A percentile compares a stretch with the other conserved stretches of the same genome.
These are phyloP conservation scores for Melanerpes formicivorus DNA, from an alignment of 2,113 vertebrate species.

Conservation along the genomic window DNA sequence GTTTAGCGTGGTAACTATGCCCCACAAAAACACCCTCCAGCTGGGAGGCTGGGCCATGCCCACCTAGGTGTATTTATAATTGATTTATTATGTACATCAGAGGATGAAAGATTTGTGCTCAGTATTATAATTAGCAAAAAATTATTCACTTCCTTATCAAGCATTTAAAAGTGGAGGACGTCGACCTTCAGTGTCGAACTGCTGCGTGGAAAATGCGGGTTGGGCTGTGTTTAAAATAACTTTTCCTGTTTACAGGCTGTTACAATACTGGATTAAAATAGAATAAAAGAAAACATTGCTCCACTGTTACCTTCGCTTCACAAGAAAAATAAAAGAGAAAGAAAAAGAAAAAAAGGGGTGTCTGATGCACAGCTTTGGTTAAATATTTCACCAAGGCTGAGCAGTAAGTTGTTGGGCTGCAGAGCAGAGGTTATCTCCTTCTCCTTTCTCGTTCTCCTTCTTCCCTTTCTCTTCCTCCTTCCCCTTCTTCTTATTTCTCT, in stretches of 20 bases:
- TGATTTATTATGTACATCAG: accelerated
- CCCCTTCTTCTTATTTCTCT: too few species aligned
- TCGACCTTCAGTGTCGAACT: background rate
- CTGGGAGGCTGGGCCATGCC: accelerated
- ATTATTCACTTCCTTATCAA: background rate
- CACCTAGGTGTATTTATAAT: accelerated
- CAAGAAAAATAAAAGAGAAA: background rate
- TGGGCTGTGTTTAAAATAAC: slow-evolving; percentile 11
- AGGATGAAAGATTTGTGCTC: background rate
- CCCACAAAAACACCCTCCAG: background rate
- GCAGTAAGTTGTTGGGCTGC: background rate
- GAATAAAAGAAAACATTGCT: background rate
- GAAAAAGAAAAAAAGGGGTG: background rate
- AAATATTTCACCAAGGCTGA: background rate
- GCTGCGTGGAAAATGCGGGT: background rate
- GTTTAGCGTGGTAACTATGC: accelerated
- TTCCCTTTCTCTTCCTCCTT: too few species aligned
- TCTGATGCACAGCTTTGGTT: background rate
- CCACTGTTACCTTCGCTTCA: background rate
- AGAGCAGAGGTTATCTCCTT: background rate
- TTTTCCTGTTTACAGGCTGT: slow-evolving; percentile 41
- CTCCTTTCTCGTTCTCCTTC: too few species aligned
- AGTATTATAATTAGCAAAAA: background rate
- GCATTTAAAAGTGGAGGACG: accelerated
- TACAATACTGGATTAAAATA: background rate